Percentiles rank a stretch among this genome's conserved stretches.
phyloP scores from a whole-genome alignment of 2,888 invertebrate species.

The Galerucella nymphaeae region DNA sequence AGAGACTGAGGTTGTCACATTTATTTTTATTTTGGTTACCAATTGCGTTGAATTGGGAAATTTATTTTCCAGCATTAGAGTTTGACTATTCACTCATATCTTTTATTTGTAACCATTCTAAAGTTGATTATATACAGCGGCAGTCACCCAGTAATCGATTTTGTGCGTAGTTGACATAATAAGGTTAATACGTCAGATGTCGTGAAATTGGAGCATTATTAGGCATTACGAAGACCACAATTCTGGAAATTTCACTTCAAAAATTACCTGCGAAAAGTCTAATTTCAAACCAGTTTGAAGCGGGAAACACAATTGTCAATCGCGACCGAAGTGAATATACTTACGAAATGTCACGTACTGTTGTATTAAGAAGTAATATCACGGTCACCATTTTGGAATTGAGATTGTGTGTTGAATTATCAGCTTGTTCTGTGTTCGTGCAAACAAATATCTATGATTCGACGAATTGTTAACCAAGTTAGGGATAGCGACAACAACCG shows the following conservation, averaged over 20 bases:
- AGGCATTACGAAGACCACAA: too few relatives aligned
- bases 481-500: slow-evolving; percentile 18
- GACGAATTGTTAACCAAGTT: slow-evolving; percentile 17
- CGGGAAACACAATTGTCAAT: too few relatives aligned
- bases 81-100: background rate
- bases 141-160: too few relatives aligned
- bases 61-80: background rate
- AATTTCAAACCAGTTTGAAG: too few relatives aligned
- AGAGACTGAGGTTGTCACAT: slow-evolving; percentile 3
- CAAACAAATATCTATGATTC: slow-evolving; percentile 7
- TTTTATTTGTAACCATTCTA: too few relatives aligned
- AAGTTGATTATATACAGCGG: too few relatives aligned
- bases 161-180: too few relatives aligned
- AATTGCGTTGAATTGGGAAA: slow-evolving; percentile 2
- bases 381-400: background rate
- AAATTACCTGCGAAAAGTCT: too few relatives aligned
- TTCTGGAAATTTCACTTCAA: too few relatives aligned
- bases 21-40: slow-evolving; percentile 10
- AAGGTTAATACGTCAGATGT: too few relatives aligned
- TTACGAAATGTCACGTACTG: background rate
- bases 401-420: background rate
- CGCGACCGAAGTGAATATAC: background rate
- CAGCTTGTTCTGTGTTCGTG: background rate
- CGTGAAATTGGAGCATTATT: too few relatives aligned
- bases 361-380: background rate